Evolutionary conservation across 1,140 invertebrate species (phyloP).

Genomic region (Vanessa atalanta): DNA sequence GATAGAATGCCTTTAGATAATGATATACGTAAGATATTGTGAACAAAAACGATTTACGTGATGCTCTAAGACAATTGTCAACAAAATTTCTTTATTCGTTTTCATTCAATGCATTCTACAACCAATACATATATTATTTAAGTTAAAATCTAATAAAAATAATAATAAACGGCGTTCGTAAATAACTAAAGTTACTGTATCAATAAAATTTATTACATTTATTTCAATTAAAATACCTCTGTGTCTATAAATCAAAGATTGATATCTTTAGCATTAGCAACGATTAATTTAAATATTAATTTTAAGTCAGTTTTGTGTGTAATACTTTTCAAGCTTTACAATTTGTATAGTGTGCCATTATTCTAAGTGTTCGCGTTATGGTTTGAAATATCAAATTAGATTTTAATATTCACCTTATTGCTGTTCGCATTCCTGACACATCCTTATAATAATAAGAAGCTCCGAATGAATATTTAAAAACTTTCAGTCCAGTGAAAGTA

Average conservation of each 20-base stretch:
- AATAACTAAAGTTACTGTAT: too few species aligned
- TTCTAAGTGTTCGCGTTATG: background rate
- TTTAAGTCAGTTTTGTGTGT: too few species aligned
- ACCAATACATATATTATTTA: too few species aligned
- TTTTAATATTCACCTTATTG: conserved; percentile 58
- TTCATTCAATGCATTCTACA: background rate
- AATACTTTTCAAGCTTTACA: too few species aligned
- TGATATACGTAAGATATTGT: background rate
- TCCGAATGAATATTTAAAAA: conserved; percentile 73
- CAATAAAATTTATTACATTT: too few species aligned
- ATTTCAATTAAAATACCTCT: too few species aligned
- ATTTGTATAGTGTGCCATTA: too few species aligned
- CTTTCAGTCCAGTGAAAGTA: conserved; percentile 80
- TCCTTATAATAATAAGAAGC: conserved; percentile 65
- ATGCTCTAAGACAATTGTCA: background rate
- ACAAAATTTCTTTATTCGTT: conserved; percentile 16
- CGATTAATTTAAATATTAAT: too few species aligned
- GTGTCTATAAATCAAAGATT: too few species aligned
- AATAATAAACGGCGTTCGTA: too few species aligned
- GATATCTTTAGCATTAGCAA: too few species aligned
- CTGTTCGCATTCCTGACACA: conserved; percentile 45
- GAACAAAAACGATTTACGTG: background rate
- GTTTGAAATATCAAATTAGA: background rate
- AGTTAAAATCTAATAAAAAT: too few species aligned
- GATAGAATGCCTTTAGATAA: conserved; percentile 21